phyloP scores from a whole-genome alignment of 1,140 invertebrate genomes.

The Pseudoatta argentina region DNA sequence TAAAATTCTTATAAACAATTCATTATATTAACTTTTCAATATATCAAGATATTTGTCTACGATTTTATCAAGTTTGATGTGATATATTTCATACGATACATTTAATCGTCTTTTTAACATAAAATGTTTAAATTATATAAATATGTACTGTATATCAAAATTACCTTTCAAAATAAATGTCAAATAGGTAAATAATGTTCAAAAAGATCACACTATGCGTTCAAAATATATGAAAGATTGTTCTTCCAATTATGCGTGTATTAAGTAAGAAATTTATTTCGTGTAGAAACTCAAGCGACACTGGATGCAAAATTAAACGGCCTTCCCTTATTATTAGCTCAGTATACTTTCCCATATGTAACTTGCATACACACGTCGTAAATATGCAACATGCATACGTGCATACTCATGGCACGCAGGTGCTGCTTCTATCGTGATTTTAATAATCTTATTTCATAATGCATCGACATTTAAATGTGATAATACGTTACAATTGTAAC shows the following conservation, averaged over 20 bases:
- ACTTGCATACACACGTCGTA: slow-evolving; percentile 47
- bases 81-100: background rate
- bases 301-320: slow-evolving; percentile 55
- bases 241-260: background rate
- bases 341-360: slow-evolving; percentile 4
- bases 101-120: slow-evolving; percentile 1
- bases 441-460: slow-evolving; percentile 62
- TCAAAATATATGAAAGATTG: background rate
- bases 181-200: background rate
- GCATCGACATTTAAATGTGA: slow-evolving; percentile 25
- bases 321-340: slow-evolving; percentile 60
- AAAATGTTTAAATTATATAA: slow-evolving; percentile 10
- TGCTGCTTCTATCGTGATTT: slow-evolving; percentile 34
- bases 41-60: background rate
- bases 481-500: slow-evolving; percentile 43
- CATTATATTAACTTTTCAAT: slow-evolving; percentile 12
- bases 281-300: slow-evolving; percentile 2
- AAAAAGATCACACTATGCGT: background rate
- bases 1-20: background rate
- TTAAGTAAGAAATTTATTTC: slow-evolving; percentile 43
- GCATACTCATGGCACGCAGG: background rate
- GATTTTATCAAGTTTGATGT: background rate
- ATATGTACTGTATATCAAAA: background rate
- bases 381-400: slow-evolving; percentile 46
- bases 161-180: background rate